Conservation (phyloP, 2,113 vertebrate species). For the Neolamprologus tretocephalus region DNA sequence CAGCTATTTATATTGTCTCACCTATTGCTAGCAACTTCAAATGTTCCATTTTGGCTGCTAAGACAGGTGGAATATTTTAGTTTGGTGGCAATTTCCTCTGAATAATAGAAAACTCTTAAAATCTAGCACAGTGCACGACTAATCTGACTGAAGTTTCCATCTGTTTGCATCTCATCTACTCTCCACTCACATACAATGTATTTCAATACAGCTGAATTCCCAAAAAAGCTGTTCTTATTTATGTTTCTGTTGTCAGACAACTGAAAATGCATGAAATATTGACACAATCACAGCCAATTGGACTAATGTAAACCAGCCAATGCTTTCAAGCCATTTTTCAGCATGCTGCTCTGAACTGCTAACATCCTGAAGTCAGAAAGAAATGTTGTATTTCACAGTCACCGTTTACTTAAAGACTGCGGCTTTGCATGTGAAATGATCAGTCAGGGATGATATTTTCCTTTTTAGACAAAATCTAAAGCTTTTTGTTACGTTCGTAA, state of each 20-base stretch:
- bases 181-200: background rate
- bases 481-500: background rate
- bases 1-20: background rate
- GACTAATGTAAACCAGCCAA: background rate
- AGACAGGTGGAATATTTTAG: fast-evolving
- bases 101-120: background rate
- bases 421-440: background rate
- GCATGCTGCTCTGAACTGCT: background rate
- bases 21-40: background rate
- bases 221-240: background rate
- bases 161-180: background rate
- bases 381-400: background rate
- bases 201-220: background rate
- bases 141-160: background rate
- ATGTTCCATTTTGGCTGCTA: background rate
- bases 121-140: background rate
- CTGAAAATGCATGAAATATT: background rate
- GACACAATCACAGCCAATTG: background rate
- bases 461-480: background rate
- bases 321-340: background rate
- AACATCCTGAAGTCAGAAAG: background rate
- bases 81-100: background rate
- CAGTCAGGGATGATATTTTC: background rate
- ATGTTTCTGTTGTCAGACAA: background rate
- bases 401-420: fast-evolving